Evolutionary conservation across 2,797 vertebrate genomes (phyloP), one percentile per base, ranked within the genome.

Genomic region (Dicrostonyx torquatus): DNA sequence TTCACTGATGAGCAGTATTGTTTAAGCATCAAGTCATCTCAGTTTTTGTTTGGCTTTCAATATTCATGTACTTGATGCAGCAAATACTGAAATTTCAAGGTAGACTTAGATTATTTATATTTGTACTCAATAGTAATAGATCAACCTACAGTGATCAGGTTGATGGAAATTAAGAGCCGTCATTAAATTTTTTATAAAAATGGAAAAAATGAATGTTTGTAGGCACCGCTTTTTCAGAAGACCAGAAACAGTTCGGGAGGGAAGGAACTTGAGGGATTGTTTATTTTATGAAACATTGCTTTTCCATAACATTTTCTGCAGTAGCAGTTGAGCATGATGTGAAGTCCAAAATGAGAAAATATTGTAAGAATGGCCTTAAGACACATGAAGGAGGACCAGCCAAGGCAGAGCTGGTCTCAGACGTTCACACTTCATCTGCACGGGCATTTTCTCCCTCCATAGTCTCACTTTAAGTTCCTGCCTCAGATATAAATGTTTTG

Each of bases 81-180:
- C 97, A 98, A 98, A 97, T 91, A 95, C n/a, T 90, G 95, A 85
- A 96, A 97, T 98, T 98, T 92, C 94, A 97, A 97, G 92, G 66
- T 88, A 96, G 87, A 94, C 43, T 55, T 94, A 64, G 96, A 97
- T 97, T 97, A 96, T 55, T 96, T 95, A 34, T 87, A 97, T 97
- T 97, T 96, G 29, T 86, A 97, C 96, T 96, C 91, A 98, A 90
- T 62, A 85, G 55, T 96, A 97, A 88, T 43, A 92, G 80, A 96
- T 53, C 22, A 93, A 85, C 50, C 93, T 94, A 91, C 92, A 97
- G 94, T 43, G 43, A 95, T 84, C 94, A 96, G 40, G 53, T 40
- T 97, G 58, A 37, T 66, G 91, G 66, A 97, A 98, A 98, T 95
- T 93, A 95, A 95, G 94, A 95, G 80, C 0, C 1, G 90, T 37